Evolutionary conservation across 1,140 invertebrate species (phyloP).

Genomic region (Melanaphis sacchari): DNA sequence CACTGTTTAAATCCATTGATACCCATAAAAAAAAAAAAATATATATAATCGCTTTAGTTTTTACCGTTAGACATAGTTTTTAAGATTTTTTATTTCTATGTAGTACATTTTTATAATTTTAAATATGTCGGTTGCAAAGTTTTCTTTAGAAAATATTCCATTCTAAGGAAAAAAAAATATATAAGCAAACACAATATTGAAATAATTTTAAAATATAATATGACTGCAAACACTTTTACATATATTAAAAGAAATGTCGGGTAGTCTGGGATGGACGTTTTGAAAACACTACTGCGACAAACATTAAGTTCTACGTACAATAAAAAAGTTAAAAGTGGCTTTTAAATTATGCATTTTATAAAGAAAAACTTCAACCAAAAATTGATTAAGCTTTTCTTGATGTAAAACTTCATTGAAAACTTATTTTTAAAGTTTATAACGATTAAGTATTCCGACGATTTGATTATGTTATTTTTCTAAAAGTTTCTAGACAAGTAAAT

Average conservation of each 20-base stretch:
- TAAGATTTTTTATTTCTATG: neutral
- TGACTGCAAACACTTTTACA: neutral
- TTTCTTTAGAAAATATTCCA: neutral
- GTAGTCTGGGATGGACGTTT: conserved; percentile 32
- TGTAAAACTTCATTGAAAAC: neutral
- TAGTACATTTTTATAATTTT: neutral
- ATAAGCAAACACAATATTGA: neutral
- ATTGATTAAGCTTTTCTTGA: conserved; percentile 30
- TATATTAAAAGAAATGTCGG: neutral
- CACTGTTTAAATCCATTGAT: neutral
- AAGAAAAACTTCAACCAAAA: neutral
- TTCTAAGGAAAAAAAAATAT: neutral
- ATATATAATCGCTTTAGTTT: neutral
- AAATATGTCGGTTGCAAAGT: neutral
- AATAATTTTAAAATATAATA: conserved; percentile 13
- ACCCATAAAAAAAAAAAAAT: too few relatives aligned
- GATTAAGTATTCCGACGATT: conserved; percentile 2
- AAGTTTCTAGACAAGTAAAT: conserved; percentile 15
- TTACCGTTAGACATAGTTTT: neutral
- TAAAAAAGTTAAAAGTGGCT: conserved; percentile 1
- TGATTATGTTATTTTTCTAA: neutral
- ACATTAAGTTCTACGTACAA: neutral
- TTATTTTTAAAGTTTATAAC: conserved; percentile 21
- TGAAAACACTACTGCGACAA: conserved; percentile 6
- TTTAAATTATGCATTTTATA: conserved; percentile 22